Base-by-base conservation (phyloP, 2,888 invertebrate species). In the Nemotelus nigrinus region DNA sequence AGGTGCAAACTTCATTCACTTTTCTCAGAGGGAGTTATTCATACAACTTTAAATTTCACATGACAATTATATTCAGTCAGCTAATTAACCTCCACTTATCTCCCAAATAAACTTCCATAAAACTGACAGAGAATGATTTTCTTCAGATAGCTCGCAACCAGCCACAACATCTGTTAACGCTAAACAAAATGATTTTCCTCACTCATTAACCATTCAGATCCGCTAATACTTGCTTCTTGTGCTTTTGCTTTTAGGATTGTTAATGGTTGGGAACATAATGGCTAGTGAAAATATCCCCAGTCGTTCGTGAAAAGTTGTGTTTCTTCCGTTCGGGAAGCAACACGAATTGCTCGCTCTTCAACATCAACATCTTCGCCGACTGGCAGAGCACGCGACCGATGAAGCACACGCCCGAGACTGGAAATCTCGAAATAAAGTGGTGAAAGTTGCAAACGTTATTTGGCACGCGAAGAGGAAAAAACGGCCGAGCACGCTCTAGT, bases 401-500 rank as follows among this genome's bases (percentile, higher is more conserved):
- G 47, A 47, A 45, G 65, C 65, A 43, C n/a, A 8, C 7, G 43
- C 57, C 4, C 4, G 43, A 10, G 45, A 47, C n/a, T n/a, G 41
- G 10, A 43, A 7, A 65, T 65, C 65, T 25, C 47, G 45, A 65
- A 65, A 65, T 65, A 65, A 45, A 65, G 47, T 65, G 44, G 65
- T 47, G 44, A 65, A 65, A 71, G 71, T 71, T 71, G 53, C 71
- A 43, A 71, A 43, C 55, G 55, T 10, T 71, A 25, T 71, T 71
- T 71, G 71, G 71, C 71, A 71, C 71, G 71, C 5, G n/a, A 2
- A n/a, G 41, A 71, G 47, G 3, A 44, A 8, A 45, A 44, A 65
- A 65, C 39, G 63, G 43, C 65, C 7, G 43, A n/a, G 44, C 65
- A 47, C 10, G 5, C 10, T 25, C n/a, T 10, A n/a, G 44, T 65